A percentile compares a stretch with the other conserved stretches of the same genome.
Evolutionary conservation across 2,113 vertebrate genomes (phyloP).

Genomic region (Dipodomys ordii): DNA sequence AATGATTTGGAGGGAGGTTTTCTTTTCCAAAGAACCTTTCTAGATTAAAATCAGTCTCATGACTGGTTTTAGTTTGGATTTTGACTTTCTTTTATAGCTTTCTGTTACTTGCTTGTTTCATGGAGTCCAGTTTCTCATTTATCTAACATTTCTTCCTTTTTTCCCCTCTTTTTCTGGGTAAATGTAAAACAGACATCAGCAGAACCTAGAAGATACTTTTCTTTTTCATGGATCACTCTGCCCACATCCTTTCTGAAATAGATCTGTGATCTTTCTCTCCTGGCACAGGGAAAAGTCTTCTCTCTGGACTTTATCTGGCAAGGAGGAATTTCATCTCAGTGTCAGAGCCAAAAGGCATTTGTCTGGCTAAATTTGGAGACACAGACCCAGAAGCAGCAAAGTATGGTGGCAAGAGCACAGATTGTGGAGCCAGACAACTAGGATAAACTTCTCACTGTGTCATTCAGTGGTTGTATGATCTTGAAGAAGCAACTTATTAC

Average conservation of each 20-base stretch:
- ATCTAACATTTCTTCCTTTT: not conserved
- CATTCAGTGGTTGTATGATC: not conserved
- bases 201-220: conserved; percentile 1
- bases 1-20: not conserved
- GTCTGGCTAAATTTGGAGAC: conserved; percentile 63
- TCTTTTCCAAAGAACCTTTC: not conserved
- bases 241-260: conserved; percentile 59
- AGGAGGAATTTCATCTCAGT: not conserved
- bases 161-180: not conserved
- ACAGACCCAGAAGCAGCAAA: not conserved
- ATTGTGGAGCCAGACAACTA: not conserved
- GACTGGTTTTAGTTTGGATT: conserved; percentile 15
- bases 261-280: conserved; percentile 66
- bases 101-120: not conserved
- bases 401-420: not conserved
- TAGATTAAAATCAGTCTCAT: not conserved
- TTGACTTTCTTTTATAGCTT: not conserved
- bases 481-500: not conserved
- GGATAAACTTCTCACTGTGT: not conserved
- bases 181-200: not conserved
- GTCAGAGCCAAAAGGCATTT: conserved; percentile 52
- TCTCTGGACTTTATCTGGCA: conserved; percentile 50
- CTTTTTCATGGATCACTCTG: conserved; percentile 44
- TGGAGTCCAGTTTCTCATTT: not conserved
- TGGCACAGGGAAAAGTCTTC: conserved; percentile 51